These are phyloP conservation scores for Thalassophryne amazonica DNA, from an alignment of 2,797 vertebrate species.

Conservation along the genomic window DNA sequence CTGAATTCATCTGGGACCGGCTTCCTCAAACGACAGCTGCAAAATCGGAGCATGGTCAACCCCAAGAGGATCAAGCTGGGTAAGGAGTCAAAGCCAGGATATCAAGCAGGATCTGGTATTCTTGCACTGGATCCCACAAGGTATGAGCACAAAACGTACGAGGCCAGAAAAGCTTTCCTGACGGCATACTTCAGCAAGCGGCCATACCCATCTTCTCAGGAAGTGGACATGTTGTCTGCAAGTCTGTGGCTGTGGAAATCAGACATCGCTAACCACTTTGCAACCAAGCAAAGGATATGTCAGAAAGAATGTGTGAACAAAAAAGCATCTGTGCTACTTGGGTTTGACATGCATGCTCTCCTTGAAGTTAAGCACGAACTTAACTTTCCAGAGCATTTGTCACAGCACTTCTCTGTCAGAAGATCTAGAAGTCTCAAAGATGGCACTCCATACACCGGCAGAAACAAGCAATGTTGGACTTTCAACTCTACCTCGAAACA, in stretches of 20 bases:
- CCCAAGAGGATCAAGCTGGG: conserved; percentile 86
- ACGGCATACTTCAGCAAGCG: conserved; percentile 92
- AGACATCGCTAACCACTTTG: conserved; percentile 92
- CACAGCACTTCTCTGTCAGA: conserved; percentile 75
- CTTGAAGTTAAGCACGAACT: conserved; percentile 89
- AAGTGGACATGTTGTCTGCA: conserved; percentile 92
- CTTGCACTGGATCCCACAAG: conserved; percentile 91
- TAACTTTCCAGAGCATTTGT: conserved; percentile 80
- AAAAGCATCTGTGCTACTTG: conserved; percentile 86
- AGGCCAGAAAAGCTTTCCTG: conserved; percentile 93
- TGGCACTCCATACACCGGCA: conserved; percentile 45
- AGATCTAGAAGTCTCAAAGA: conserved; percentile 63
- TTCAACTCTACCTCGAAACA: conserved; percentile 81
- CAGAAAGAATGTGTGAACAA: conserved; percentile 83
- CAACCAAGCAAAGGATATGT: conserved; percentile 85
- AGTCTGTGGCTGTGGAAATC: conserved; percentile 97
- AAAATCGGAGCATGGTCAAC: conserved; percentile 75
- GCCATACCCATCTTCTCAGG: conserved; percentile 87
- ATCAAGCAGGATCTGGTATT: conserved; percentile 80
- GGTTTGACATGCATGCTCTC: conserved; percentile 93
- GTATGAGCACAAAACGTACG: conserved; percentile 92
- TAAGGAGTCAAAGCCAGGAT: conserved; percentile 71
- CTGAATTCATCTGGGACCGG: conserved; percentile 78
- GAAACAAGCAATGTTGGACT: conserved; percentile 77
- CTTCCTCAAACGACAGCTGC: conserved; percentile 86